A percentile compares a stretch with the other conserved stretches of the same genome.
These are phyloP conservation scores for Autographa pulchrina DNA, from an alignment of 2,888 invertebrate species.

Conservation along the genomic window DNA sequence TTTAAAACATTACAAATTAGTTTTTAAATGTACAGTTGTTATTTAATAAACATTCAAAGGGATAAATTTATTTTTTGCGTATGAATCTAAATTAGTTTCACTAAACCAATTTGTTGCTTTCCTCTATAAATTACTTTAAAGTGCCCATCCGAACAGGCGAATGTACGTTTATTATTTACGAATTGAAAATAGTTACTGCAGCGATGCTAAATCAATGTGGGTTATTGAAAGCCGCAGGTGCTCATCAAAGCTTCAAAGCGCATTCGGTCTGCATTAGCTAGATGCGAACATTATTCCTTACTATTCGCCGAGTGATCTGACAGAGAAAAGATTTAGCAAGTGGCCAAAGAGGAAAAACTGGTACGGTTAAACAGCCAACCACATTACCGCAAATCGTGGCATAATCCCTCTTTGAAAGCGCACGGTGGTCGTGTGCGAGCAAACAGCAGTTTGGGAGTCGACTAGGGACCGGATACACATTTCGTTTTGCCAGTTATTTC, in stretches of 20 bases:
- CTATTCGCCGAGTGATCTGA: constrained; percentile 68
- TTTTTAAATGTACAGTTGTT: neutral
- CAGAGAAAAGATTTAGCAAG: constrained; percentile 77
- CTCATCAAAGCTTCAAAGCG: constrained; percentile 69
- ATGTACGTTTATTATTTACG: constrained; percentile 45
- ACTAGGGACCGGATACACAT: constrained; percentile 77
- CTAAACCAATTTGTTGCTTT: constrained; percentile 36
- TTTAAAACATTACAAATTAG: neutral
- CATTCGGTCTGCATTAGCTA: constrained; percentile 64
- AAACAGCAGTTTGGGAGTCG: constrained; percentile 66
- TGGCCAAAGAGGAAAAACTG: constrained; percentile 74
- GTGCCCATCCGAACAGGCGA: constrained; percentile 35
- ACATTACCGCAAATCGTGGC: constrained; percentile 79
- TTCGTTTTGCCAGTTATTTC: constrained; percentile 81
- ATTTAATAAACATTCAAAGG: neutral
- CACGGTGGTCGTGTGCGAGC: constrained; percentile 62
- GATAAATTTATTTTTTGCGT: neutral
- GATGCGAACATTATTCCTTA: constrained; percentile 62
- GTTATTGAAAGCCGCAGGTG: constrained; percentile 72
- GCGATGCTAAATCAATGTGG: constrained; percentile 66
- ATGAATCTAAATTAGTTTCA: constrained; percentile 29
- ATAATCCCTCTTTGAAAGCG: constrained; percentile 78
- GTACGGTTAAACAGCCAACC: constrained; percentile 66
- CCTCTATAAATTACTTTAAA: constrained; percentile 41
- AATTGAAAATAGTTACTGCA: constrained; percentile 53